Evolutionary conservation across 2,797 vertebrate genomes (phyloP).

Genomic region (Pseudochaenichthys georgianus): DNA sequence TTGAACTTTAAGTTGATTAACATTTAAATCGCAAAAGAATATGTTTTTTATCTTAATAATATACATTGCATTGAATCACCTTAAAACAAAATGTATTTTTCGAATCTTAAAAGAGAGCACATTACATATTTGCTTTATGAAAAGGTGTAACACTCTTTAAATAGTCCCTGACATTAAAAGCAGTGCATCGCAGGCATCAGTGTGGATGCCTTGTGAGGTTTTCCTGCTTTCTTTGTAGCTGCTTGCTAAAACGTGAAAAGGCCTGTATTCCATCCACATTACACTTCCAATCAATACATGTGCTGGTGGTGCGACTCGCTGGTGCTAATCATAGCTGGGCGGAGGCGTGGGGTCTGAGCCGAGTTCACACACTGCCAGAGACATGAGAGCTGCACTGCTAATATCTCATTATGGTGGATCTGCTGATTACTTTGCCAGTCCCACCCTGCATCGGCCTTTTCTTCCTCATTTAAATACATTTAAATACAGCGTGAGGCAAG

Average conservation of each 20-base stretch:
- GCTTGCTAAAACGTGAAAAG: conserved; percentile 42
- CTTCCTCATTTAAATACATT: conserved; percentile 79
- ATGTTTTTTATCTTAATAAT: no score
- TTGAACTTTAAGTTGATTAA: no score
- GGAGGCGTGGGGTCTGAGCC: conserved; percentile 32
- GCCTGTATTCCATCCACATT: conserved; percentile 44
- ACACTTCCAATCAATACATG: conserved; percentile 68
- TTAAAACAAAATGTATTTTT: no score
- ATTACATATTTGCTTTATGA: background rate
- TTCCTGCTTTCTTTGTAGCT: conserved; percentile 11
- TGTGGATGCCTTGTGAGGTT: background rate
- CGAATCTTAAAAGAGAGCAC: no score
- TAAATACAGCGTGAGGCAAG: conserved; percentile 64
- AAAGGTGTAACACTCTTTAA: conserved; percentile 27
- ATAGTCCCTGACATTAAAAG: background rate
- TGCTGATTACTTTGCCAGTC: conserved; percentile 72
- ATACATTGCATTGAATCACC: no score
- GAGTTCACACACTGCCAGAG: conserved; percentile 40
- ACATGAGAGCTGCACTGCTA: conserved; percentile 50
- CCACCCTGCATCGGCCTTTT: conserved; percentile 65
- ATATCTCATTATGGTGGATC: conserved; percentile 76
- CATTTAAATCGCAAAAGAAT: no score
- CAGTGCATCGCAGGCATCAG: background rate
- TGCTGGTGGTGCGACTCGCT: conserved; percentile 29
- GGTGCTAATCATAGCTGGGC: conserved; percentile 59